phyloP scores from a whole-genome alignment of 2,797 vertebrate genomes.

The Mycteria americana region DNA sequence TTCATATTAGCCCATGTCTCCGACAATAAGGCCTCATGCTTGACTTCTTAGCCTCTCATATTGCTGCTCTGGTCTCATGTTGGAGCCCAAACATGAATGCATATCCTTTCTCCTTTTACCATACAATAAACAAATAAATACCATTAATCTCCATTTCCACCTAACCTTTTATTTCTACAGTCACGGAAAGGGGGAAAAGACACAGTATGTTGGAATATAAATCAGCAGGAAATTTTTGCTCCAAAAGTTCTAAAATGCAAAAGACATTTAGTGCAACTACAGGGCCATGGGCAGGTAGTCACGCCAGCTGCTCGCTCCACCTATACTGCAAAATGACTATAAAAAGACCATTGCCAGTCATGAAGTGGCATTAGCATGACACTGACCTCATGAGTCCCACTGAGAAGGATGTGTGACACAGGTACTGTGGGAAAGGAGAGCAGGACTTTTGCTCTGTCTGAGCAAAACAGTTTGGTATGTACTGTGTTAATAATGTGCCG shows the following conservation, averaged over 20 bases:
- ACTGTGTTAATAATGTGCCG: not conserved
- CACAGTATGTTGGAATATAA: not conserved
- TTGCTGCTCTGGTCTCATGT: not conserved
- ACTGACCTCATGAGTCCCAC: not conserved
- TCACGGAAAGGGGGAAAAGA: rapidly evolving
- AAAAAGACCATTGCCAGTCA: not conserved
- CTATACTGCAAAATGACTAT: not conserved
- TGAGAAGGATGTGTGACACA: not conserved
- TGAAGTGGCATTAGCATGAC: not conserved
- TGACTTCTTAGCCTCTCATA: not conserved
- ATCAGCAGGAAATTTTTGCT: not conserved
- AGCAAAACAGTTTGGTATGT: not conserved
- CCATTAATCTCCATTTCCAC: not conserved
- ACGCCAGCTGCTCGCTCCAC: not conserved
- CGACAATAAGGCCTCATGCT: not conserved
- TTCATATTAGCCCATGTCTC: not conserved
- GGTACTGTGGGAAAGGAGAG: not conserved
- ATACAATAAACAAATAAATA: not conserved
- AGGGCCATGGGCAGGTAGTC: not conserved
- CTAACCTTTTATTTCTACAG: not conserved
- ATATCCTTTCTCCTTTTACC: not conserved
- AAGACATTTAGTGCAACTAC: not conserved
- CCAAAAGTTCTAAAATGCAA: not conserved
- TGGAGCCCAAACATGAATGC: not conserved
- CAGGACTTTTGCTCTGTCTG: not conserved